A percentile compares a stretch with the other conserved stretches of the same genome.
Evolutionary conservation across 2,113 vertebrate species (phyloP).

Genomic region (Calidris pygmaea): DNA sequence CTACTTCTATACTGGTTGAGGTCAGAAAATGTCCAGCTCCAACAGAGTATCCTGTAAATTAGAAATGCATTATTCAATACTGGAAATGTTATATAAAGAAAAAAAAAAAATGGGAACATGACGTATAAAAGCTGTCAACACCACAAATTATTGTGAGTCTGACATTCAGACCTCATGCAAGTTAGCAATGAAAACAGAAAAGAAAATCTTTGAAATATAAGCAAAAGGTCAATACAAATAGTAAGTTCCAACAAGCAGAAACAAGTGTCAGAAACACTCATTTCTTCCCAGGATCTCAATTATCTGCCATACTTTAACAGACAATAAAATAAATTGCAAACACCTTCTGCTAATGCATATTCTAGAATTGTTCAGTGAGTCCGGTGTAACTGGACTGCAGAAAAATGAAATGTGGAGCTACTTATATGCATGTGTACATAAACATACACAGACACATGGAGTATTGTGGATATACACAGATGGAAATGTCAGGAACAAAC

Average conservation of each 20-base stretch:
- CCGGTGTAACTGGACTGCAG: background rate
- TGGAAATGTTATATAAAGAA: background rate
- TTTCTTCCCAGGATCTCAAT: background rate
- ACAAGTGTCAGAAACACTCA: background rate
- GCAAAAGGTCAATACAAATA: background rate
- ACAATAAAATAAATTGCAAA: background rate
- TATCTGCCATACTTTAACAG: background rate
- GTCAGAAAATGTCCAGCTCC: constrained; percentile 88
- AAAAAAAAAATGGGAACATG: background rate
- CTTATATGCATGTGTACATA: background rate
- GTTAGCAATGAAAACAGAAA: background rate
- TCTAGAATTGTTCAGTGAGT: background rate
- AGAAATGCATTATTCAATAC: background rate
- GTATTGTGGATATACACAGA: background rate
- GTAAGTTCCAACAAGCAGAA: background rate
- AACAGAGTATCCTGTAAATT: constrained; percentile 88
- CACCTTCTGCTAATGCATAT: background rate
- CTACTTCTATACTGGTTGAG: constrained; percentile 77
- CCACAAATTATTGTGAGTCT: background rate
- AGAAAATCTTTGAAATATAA: background rate
- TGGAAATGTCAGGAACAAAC: background rate
- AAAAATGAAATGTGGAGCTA: background rate
- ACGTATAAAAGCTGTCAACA: background rate
- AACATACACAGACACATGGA: background rate
- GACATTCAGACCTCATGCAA: background rate